These are phyloP conservation scores for Paralvinella palmiformis DNA, from an alignment of 1,140 invertebrate genomes.

Conservation along the genomic window DNA sequence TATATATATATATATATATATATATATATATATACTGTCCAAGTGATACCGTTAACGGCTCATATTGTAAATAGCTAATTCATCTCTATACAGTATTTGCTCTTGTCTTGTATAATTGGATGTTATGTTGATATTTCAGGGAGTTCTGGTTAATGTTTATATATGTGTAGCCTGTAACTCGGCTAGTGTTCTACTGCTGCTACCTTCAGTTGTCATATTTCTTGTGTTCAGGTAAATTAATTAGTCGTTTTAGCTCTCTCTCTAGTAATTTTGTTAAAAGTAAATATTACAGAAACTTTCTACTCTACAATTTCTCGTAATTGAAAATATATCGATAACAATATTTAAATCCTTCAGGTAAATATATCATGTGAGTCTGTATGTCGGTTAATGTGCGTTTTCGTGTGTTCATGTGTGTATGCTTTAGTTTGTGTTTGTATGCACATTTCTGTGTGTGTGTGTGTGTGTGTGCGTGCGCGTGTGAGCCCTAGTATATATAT, in stretches of 20 bases:
- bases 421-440: slow-evolving; percentile 9
- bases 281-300: neutral
- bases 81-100: no score
- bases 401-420: slow-evolving; percentile 3
- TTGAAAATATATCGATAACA: neutral
- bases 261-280: neutral
- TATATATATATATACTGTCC: no score
- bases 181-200: slow-evolving; percentile 21
- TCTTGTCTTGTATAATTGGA: no score
- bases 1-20: no score
- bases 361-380: neutral
- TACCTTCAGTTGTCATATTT: slow-evolving; percentile 26
- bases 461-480: slow-evolving; percentile 11
- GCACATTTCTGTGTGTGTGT: slow-evolving; percentile 9
- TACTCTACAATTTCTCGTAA: neutral
- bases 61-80: no score
- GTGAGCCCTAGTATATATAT: slow-evolving; percentile 1
- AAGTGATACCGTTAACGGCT: no score
- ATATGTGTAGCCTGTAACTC: slow-evolving; percentile 20
- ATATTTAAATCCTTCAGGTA: neutral
- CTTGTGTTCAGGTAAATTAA: slow-evolving; percentile 23
- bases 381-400: neutral
- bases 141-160: slow-evolving; percentile 8
- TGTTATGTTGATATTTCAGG: no score
- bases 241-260: no score